Evolutionary conservation across 1,140 invertebrate genomes (phyloP), one percentile per base, ranked within the genome.

Genomic region (Lanistes nyassanus): DNA sequence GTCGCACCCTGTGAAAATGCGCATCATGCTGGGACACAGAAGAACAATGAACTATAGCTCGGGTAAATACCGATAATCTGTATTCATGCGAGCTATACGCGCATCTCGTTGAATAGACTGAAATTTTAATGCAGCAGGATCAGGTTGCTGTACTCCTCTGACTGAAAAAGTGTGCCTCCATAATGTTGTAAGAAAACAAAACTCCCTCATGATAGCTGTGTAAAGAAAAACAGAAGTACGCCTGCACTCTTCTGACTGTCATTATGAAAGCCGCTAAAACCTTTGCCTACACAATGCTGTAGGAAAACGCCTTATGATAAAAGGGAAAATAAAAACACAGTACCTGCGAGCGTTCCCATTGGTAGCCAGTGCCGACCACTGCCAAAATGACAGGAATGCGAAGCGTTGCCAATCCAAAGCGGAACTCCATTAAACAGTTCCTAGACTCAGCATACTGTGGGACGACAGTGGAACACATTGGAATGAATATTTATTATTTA

Each of bases 341-440:
- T 75, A 87, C 85, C 84, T 87, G 83, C 36, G 83, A 80, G 4
- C 73, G 65, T 69, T 87, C 84, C 87, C 87, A 88, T 23, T 79
- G 73, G 67, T 83, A 84, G 0, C 87, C 86, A 13, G 83, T 87
- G 0, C 87, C 87, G 16, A 88, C 85, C 19, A 85, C 83, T 9
- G 81, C 85, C 26, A 88, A 26, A n/a, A 88, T 76, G 13, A 84
- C 79, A 13, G 87, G 87, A 47, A 87, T 83, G 58, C 80, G 82
- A 29, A 86, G 74, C 53, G 82, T 83, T 0, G 80, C 69, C 13
- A 85, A 65, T 31, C 81, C 85, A 81, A 86, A 88, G n/a, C 85
- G 79, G 64, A 86, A 86, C 77, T 88, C 87, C 87, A 88, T 88
- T 74, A 79, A 78, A 75, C 87, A 88, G 51, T 85, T 86, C 66